phyloP scores from a whole-genome alignment of 2,888 invertebrate genomes.

The Pseudococcus longispinus region DNA sequence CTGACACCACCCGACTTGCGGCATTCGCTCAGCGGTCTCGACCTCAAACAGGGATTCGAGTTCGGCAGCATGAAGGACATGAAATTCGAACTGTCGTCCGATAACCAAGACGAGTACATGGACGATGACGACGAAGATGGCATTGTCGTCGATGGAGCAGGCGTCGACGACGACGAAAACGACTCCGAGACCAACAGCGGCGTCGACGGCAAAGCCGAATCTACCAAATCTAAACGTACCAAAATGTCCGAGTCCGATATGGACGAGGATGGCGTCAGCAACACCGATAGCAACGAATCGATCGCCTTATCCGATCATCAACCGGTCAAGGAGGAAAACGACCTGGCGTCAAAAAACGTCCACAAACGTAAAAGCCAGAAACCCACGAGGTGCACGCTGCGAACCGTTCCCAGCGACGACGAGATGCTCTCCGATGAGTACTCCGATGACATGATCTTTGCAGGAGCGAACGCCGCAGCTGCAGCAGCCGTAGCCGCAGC shows the following conservation, averaged over 20 bases:
- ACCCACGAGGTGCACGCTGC: conserved; percentile 70
- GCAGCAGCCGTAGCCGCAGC: not conserved
- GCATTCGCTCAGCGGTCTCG: conserved; percentile 67
- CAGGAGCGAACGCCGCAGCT: not conserved
- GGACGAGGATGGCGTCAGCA: conserved; percentile 68
- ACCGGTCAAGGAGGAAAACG: conserved; percentile 66
- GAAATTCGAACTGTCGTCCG: conserved; percentile 63
- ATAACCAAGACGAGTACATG: conserved; percentile 62
- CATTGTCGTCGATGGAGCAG: conserved; percentile 76
- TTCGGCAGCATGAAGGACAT: conserved; percentile 69
- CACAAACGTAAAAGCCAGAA: conserved; percentile 88
- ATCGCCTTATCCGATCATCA: conserved; percentile 68
- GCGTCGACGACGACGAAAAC: conserved; percentile 60
- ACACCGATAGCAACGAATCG: conserved; percentile 69
- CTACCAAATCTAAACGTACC: conserved; percentile 52
- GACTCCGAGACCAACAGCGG: conserved; percentile 53
- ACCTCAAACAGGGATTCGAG: conserved; percentile 68
- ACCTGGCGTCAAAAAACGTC: conserved; percentile 71
- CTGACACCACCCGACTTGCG: conserved; percentile 69
- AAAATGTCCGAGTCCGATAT: conserved; percentile 68
- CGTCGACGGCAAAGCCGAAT: conserved; percentile 41
- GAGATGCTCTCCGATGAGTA: conserved; percentile 56
- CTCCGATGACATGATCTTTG: conserved; percentile 55
- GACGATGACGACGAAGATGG: conserved; percentile 79
- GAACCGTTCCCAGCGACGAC: conserved; percentile 55